Base-by-base conservation (phyloP, 2,888 invertebrate genomes). In the Phortica magna region DNA sequence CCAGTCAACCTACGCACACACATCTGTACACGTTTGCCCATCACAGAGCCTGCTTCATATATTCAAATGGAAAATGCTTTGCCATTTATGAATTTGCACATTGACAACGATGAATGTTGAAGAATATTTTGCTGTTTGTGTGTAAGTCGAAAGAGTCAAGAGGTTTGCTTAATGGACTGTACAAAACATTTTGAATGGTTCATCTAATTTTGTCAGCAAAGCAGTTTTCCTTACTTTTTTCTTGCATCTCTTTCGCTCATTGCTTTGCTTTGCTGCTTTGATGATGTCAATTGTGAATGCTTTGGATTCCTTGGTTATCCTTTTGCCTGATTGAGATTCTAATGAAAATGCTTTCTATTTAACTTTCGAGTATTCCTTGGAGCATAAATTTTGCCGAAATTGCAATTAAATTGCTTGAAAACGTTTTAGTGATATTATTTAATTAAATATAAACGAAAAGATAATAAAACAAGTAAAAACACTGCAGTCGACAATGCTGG, bases 161-260 rank as follows among this genome's bases (percentile, higher is more conserved):
- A 67, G 17, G n/a, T 67, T 67, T 67, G 67, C 67, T 67, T 67
- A 67, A 67, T 67, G 67, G 43, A 67, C 67, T 67, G 67, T 67
- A 42, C 67, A 67, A 67, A 67, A 67, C 67, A 67, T 67, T 67
- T 67, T 67, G 67, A 67, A 67, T 67, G 67, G 67, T 41, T 67
- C 67, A 67, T 67, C 67, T 67, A 67, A 67, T 67, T 67, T 67
- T 67, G 67, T 67, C 42, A 42, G 67, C 67, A 67, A 67, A 42
- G 67, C 67, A 67, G 67, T 65, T 41, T 65, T 65, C 17, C 22
- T 48, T 61, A 22, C 22, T 22, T 48, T 48, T 48, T 12, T 48
- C 48, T 31, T 55, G 55, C 22, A 61, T 22, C 22, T 61, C 61
- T 7, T 22, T 61, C 10, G 61, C 61, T 19, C 61, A 48, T 9